Evolutionary conservation across 2,888 invertebrate genomes (phyloP).

Genomic region (Mythimna pallens): DNA sequence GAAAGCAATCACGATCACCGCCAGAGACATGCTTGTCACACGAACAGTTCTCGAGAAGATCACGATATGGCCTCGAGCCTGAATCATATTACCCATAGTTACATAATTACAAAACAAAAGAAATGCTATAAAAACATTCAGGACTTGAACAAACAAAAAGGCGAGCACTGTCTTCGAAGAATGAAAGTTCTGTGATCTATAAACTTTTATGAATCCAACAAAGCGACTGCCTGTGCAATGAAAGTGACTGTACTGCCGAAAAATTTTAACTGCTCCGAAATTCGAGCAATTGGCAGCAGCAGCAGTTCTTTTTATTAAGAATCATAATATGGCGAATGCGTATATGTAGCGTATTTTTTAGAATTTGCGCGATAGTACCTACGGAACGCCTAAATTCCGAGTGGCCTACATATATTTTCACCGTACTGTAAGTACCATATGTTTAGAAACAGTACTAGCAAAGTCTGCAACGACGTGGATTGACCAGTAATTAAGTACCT

Average conservation of each 20-base stretch:
- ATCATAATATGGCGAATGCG: no score
- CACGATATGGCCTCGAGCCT: constrained; percentile 64
- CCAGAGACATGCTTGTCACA: constrained; percentile 74
- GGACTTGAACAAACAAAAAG: constrained; percentile 10
- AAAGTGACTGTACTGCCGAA: background rate
- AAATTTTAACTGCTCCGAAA: no score
- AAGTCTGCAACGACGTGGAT: background rate
- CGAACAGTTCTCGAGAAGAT: constrained; percentile 69
- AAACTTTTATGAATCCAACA: constrained; percentile 6
- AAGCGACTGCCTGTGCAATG: background rate
- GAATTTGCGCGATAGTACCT: no score
- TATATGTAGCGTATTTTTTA: no score
- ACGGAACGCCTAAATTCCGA: no score
- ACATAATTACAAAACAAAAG: constrained; percentile 41
- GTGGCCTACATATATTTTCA: no score
- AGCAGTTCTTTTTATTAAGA: no score
- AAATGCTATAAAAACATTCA: constrained; percentile 13
- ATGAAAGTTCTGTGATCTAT: constrained; percentile 22
- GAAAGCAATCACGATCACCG: constrained; percentile 83
- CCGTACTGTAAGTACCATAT: no score
- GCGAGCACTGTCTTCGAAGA: constrained; percentile 11
- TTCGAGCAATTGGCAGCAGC: no score
- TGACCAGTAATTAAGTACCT: background rate
- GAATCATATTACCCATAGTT: constrained; percentile 41
- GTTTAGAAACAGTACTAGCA: no score